These are phyloP conservation scores for Coenobita brevimanus DNA, from an alignment of 1,140 invertebrate genomes.

Conservation along the genomic window DNA sequence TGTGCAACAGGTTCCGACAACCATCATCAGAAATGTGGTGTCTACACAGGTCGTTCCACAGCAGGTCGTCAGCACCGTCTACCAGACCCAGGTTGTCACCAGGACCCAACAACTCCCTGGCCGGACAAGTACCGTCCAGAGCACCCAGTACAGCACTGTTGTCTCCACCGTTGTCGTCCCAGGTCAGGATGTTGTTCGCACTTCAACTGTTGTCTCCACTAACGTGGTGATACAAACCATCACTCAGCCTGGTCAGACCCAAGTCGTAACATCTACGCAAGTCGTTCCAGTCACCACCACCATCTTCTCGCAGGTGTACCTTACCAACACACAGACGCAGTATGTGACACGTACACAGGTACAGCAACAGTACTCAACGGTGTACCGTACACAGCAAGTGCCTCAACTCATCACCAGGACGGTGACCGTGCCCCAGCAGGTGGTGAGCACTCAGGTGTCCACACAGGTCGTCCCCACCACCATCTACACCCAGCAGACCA, in stretches of 20 bases:
- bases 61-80: slow-evolving; percentile 27
- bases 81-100: slow-evolving; percentile 35
- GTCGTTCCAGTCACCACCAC: slow-evolving; percentile 53
- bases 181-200: slow-evolving; percentile 7
- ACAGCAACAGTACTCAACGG: slow-evolving; percentile 31
- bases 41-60: slow-evolving; percentile 32
- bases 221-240: slow-evolving; percentile 25
- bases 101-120: slow-evolving; percentile 49
- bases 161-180: slow-evolving; percentile 43
- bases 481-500: slow-evolving; percentile 39
- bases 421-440: slow-evolving; percentile 33
- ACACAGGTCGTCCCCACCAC: slow-evolving; percentile 55
- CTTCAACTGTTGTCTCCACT: slow-evolving; percentile 13
- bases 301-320: slow-evolving; percentile 41
- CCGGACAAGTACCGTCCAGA: slow-evolving; percentile 31
- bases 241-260: slow-evolving; percentile 47
- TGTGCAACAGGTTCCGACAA: slow-evolving; percentile 29
- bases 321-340: slow-evolving; percentile 61
- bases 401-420: slow-evolving; percentile 54
- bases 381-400: slow-evolving; percentile 56
- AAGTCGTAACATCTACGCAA: slow-evolving; percentile 44
- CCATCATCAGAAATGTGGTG: slow-evolving; percentile 20
- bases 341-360: slow-evolving; percentile 39
- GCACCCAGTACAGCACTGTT: slow-evolving; percentile 48
- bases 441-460: slow-evolving; percentile 38